These are phyloP conservation scores for Lota lota DNA, from an alignment of 2,113 vertebrate genomes.

Conservation along the genomic window DNA sequence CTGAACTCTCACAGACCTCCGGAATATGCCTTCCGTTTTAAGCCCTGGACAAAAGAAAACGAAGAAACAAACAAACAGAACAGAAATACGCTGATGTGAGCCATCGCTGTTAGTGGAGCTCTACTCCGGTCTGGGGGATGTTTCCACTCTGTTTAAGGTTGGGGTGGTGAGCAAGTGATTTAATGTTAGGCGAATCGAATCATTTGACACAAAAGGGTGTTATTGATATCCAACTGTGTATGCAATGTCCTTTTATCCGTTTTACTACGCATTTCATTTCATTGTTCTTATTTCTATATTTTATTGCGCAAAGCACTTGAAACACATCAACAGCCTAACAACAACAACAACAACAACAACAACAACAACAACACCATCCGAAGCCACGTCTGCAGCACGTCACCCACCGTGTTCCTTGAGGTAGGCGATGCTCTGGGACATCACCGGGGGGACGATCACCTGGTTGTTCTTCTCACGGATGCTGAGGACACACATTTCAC, in stretches of 20 bases:
- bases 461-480: conserved; percentile 81
- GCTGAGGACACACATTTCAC: conserved; percentile 49
- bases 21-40: conserved; percentile 81
- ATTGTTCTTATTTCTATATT: no score
- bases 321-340: neutral
- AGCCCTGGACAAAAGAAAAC: conserved; percentile 69
- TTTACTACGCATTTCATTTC: no score
- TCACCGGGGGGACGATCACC: conserved; percentile 76
- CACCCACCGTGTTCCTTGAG: conserved; percentile 78
- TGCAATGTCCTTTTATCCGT: no score
- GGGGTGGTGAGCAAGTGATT: no score
- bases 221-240: no score
- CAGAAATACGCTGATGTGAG: neutral
- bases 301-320: no score
- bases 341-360: neutral
- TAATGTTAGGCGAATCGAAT: no score
- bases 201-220: no score
- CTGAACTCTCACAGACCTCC: conserved; percentile 79
- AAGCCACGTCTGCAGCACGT: neutral
- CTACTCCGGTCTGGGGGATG: no score
- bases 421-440: conserved; percentile 76
- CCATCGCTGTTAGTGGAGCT: no score
- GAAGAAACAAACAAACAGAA: neutral
- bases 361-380: neutral
- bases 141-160: no score